Conservation (phyloP, 2,888 invertebrate species). For the Margaritifera margaritifera region DNA sequence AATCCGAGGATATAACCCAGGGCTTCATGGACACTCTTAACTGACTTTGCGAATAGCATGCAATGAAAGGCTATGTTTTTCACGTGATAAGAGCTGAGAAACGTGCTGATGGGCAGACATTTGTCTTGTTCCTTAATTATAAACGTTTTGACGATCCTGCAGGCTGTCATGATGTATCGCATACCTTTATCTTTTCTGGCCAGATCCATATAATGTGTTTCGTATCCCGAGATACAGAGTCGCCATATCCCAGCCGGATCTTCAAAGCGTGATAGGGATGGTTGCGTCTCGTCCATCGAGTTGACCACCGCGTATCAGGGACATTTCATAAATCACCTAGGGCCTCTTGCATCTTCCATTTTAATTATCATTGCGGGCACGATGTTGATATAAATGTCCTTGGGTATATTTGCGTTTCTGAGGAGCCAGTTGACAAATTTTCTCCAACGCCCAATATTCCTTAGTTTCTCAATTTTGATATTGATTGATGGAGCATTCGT, state of each 20-base stretch:
- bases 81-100: conserved; percentile 35
- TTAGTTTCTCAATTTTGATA: no score
- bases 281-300: no score
- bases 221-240: conserved; percentile 39
- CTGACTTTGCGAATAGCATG: conserved; percentile 7
- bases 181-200: conserved; percentile 16
- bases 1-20: conserved; percentile 18
- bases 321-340: no score
- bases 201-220: conserved; percentile 40
- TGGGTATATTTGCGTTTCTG: no score
- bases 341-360: no score
- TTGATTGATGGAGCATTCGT: no score
- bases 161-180: conserved; percentile 39
- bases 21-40: conserved; percentile 23
- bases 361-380: no score
- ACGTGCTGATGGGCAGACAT: conserved; percentile 12
- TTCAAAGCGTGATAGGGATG: background rate
- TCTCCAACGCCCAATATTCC: no score
- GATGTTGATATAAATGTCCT: no score
- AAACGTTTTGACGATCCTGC: conserved; percentile 39
- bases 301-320: no score
- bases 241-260: conserved; percentile 36
- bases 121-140: no score
- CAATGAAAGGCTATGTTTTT: conserved; percentile 35
- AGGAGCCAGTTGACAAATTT: no score